These are phyloP conservation scores for Melieria crassipennis DNA, from an alignment of 2,888 invertebrate genomes.

Conservation along the genomic window DNA sequence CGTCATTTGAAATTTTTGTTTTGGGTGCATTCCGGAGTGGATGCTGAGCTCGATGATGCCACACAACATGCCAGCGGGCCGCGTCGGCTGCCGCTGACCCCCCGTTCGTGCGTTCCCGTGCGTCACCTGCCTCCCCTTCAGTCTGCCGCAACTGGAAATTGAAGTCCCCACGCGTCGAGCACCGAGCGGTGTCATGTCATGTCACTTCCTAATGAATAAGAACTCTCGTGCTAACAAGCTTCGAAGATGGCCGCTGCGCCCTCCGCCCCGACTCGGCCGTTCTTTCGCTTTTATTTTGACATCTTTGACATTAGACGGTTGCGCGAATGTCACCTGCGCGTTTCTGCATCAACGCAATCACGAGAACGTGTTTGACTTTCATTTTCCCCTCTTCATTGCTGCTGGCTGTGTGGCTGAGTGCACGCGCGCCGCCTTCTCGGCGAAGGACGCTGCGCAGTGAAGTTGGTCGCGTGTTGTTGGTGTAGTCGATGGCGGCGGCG, in stretches of 20 bases:
- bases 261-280: background rate
- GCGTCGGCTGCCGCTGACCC: conserved; percentile 31
- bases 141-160: too few relatives aligned
- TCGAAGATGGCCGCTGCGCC: background rate
- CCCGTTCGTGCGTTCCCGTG: conserved; percentile 18
- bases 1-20: conserved; percentile 45
- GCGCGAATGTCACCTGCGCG: conserved; percentile 27
- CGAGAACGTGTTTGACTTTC: conserved; percentile 30
- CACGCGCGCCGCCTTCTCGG: too few relatives aligned
- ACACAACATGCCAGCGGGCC: conserved; percentile 45
- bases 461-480: too few relatives aligned
- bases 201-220: conserved; percentile 30
- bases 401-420: background rate
- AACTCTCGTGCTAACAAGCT: conserved; percentile 23
- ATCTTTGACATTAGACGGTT: background rate
- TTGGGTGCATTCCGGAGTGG: conserved; percentile 30
- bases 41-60: conserved; percentile 57
- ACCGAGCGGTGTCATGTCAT: conserved; percentile 39
- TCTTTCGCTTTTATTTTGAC: conserved; percentile 1
- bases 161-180: background rate
- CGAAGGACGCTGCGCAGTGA: too few relatives aligned
- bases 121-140: conserved; percentile 18
- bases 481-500: too few relatives aligned
- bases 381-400: conserved; percentile 8
- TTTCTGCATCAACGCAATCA: conserved; percentile 27